These are phyloP conservation scores for Rhombomys opimus DNA, from an alignment of 2,113 vertebrate species.

Conservation along the genomic window DNA sequence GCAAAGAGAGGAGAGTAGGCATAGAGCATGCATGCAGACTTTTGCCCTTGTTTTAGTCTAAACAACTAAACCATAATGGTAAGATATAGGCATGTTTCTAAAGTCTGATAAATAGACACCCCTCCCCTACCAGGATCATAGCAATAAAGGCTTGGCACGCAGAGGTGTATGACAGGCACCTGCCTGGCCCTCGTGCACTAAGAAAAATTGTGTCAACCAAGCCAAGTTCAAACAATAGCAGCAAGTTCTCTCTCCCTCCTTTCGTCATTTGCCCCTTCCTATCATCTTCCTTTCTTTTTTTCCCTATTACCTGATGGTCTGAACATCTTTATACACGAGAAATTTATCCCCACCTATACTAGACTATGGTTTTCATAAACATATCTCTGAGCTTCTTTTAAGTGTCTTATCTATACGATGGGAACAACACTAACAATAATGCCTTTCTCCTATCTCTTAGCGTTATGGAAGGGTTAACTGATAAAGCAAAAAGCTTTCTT, in stretches of 20 bases:
- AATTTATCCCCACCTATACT: background rate
- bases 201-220: background rate
- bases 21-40: background rate
- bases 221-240: background rate
- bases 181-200: background rate
- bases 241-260: background rate
- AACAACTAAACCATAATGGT: background rate
- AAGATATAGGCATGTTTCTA: background rate
- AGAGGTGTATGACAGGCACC: background rate
- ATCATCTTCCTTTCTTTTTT: background rate
- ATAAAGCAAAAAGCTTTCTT: background rate
- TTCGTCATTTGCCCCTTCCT: background rate
- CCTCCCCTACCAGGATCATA: background rate
- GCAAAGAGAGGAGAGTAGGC: background rate
- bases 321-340: background rate
- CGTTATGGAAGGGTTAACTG: background rate
- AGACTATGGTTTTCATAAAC: background rate
- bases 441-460: background rate
- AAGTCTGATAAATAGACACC: background rate
- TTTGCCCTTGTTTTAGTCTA: background rate
- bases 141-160: background rate
- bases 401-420: background rate
- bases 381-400: background rate
- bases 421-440: background rate
- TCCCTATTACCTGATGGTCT: background rate